Base-by-base conservation (phyloP, 1,140 invertebrate genomes). In the Trichomalopsis sarcophagae region DNA sequence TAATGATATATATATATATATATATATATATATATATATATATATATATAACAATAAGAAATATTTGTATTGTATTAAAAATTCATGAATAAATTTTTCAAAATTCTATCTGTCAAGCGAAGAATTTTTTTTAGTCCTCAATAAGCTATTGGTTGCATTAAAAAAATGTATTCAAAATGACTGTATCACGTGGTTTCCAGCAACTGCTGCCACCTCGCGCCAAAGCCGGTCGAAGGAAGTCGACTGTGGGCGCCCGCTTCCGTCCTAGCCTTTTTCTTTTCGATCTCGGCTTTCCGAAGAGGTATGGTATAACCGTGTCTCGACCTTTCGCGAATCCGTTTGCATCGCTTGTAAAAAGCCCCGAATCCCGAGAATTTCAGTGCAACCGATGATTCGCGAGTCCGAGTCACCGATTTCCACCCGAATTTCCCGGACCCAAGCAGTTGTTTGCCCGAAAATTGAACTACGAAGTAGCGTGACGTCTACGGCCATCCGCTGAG, bases 221-320 rank as follows among this genome's bases (percentile, higher is more conserved):
- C 2, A 71, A n/a, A 62, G 17, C 6, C 17, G 36, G 36, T 1
- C 36, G 27, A 79, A 79, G 82, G 82, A 84, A 84, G 77, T 84
- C 47, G 47, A 44, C 13, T 11, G 17, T 2, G 21, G 27, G 21
- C 68, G 30, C 3, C 5, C 47, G 80, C 71, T 86, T 86, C 66
- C 77, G 44, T 23, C n/a, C 33, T 30, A 82, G 55, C 81, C 55
- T 86, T 75, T 71, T 81, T 77, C 80, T 76, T 66, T 84, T 83
- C 40, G 82, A 81, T 76, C 78, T n/a, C 69, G 78, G 87, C 86
- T 82, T 86, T 86, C 78, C 36, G 40, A 79, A 85, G 76, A 91
- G 91, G 91, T 91, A 91, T n/a, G 90, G 87, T 87, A 86, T 47
- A 81, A n/a, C 2, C 23, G 33, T 17, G 71, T 79, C 40, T 17